A percentile compares a stretch with the other conserved stretches of the same genome.
Conservation (phyloP, 2,113 vertebrate species). For the Pitta sordida region DNA sequence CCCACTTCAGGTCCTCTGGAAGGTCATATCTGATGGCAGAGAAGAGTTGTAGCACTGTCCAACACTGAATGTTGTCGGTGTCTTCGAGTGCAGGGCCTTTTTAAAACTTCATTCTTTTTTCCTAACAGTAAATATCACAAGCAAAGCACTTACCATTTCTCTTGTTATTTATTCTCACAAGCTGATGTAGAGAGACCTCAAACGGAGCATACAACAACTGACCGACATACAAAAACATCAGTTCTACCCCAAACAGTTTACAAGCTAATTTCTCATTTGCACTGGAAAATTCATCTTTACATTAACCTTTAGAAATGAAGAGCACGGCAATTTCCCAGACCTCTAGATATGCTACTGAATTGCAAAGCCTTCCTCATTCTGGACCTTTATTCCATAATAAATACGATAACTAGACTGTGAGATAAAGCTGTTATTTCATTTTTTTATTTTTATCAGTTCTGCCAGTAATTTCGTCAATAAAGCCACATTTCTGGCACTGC, state of each 20-base stretch:
- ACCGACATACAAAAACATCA: background rate
- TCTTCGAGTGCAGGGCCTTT: background rate
- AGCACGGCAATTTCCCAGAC: background rate
- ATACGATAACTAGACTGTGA: background rate
- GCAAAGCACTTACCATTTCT: background rate
- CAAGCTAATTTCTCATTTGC: background rate
- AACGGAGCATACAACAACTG: background rate
- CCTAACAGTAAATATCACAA: background rate
- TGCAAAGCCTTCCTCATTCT: background rate
- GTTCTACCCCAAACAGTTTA: background rate
- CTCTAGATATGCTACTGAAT: background rate
- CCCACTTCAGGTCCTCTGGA: rapidly evolving
- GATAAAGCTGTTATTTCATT: background rate
- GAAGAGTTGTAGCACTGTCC: background rate
- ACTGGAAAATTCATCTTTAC: background rate
- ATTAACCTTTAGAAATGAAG: background rate
- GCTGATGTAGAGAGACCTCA: background rate
- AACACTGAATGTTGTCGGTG: background rate
- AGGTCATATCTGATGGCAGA: background rate
- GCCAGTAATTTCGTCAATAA: background rate
- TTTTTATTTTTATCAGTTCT: background rate
- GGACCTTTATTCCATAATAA: background rate
- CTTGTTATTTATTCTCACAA: background rate
- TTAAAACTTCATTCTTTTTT: background rate
- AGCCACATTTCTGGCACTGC: background rate